These are phyloP conservation scores for Latrodectus geometricus DNA, from an alignment of 1,140 invertebrate genomes.

Conservation along the genomic window DNA sequence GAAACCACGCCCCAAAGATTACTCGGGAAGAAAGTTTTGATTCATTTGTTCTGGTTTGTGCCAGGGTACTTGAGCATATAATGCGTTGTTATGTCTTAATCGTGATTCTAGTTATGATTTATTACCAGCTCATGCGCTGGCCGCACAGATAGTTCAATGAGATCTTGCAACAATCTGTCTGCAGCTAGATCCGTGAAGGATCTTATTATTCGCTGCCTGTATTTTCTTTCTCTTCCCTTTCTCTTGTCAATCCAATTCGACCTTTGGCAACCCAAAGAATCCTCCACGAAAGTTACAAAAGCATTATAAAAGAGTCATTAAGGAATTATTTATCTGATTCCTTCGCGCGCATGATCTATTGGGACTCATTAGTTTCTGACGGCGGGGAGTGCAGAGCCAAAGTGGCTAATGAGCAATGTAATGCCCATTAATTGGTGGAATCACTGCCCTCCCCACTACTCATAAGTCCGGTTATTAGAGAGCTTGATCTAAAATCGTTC, in stretches of 20 bases:
- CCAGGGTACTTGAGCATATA: conserved; percentile 11
- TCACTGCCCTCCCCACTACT: background rate
- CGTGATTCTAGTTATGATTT: conserved; percentile 49
- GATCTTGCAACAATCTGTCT: conserved; percentile 51
- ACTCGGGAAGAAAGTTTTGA: background rate
- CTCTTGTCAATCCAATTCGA: background rate
- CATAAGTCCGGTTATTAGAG: background rate
- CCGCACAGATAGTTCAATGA: conserved; percentile 25
- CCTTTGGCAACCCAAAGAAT: background rate
- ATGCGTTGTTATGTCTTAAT: conserved; percentile 48
- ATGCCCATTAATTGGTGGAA: conserved; percentile 49
- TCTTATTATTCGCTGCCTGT: background rate
- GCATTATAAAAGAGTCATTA: conserved; percentile 36
- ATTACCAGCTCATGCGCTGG: conserved; percentile 28
- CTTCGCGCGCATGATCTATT: conserved; percentile 37
- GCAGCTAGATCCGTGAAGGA: conserved; percentile 21
- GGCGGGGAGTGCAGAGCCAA: too few species aligned
- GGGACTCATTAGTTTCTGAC: conserved; percentile 26
- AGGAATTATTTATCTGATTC: conserved; percentile 28
- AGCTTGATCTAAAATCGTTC: conserved; percentile 1
- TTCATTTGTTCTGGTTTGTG: conserved; percentile 47
- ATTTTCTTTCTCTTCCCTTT: background rate
- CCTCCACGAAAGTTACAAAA: background rate
- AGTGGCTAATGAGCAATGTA: conserved; percentile 23
- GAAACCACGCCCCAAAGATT: conserved; percentile 43